Conservation (phyloP, 2,113 vertebrate species). For the Okapia johnstoni region DNA sequence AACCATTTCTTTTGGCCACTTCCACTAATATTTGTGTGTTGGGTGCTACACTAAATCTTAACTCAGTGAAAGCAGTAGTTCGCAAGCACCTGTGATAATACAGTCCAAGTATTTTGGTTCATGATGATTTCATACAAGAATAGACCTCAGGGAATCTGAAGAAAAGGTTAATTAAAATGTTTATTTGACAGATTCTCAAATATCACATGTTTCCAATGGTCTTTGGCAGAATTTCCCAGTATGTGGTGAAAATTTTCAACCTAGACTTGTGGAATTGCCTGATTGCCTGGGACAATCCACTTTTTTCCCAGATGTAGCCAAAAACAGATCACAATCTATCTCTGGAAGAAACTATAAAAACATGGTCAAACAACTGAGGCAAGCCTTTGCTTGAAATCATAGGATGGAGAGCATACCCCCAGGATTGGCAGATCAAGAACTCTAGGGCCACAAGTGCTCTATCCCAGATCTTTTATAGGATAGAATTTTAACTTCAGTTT, state of each 20-base stretch:
- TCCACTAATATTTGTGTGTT: neutral
- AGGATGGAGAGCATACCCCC: neutral
- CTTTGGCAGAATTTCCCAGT: conserved; percentile 1
- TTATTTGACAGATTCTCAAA: conserved; percentile 43
- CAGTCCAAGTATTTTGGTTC: neutral
- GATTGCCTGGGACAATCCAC: neutral
- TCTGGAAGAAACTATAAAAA: neutral
- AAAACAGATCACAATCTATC: neutral
- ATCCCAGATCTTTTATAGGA: neutral
- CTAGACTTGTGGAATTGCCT: neutral
- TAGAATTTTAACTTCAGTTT: neutral
- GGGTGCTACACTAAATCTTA: neutral
- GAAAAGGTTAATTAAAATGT: conserved; percentile 50
- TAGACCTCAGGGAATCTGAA: neutral
- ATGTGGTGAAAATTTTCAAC: neutral
- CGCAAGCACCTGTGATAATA: neutral
- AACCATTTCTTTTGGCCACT: neutral
- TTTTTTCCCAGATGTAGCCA: neutral
- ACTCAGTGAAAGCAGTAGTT: neutral
- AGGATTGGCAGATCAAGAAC: neutral
- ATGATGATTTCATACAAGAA: conserved; percentile 24
- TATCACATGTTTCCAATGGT: neutral
- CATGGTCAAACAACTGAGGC: neutral
- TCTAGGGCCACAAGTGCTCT: neutral
- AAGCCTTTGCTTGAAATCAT: neutral